These are phyloP conservation scores for Leucopsar rothschildi DNA, from an alignment of 2,113 vertebrate genomes.

Conservation along the genomic window DNA sequence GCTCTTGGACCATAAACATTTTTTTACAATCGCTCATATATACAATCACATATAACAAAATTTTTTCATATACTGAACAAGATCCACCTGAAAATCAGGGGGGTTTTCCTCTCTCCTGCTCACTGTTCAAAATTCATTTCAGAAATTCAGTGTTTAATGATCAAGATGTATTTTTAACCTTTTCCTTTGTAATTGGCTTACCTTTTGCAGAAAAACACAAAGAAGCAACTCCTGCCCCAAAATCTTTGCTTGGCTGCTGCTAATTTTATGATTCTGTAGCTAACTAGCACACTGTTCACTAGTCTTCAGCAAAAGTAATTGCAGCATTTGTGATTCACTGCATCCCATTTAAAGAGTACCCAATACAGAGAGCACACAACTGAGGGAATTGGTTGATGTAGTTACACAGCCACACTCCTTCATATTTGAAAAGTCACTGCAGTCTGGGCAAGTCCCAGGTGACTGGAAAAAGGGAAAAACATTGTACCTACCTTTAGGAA, in stretches of 20 bases:
- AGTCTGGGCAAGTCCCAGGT: background rate
- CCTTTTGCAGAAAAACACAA: background rate
- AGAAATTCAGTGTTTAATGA: background rate
- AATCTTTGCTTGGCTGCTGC: background rate
- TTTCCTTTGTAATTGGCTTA: background rate
- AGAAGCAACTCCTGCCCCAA: background rate
- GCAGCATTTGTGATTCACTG: background rate
- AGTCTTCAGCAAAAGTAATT: background rate
- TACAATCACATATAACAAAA: background rate
- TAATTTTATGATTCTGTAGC: background rate
- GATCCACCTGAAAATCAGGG: background rate
- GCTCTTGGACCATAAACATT: background rate
- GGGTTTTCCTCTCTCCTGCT: accelerated
- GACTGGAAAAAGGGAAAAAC: background rate
- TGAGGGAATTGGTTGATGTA: background rate
- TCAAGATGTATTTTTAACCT: background rate
- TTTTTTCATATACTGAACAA: background rate
- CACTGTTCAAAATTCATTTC: background rate
- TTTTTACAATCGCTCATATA: background rate
- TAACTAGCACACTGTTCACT: background rate
- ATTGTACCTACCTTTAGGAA: background rate
- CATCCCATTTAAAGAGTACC: background rate
- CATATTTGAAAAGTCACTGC: background rate
- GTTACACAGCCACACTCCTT: background rate
- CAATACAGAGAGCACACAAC: background rate